Percentiles rank a stretch among this genome's conserved stretches.
Conservation (phyloP, 2,888 invertebrate genomes). For the Drosophila fungiperda region DNA sequence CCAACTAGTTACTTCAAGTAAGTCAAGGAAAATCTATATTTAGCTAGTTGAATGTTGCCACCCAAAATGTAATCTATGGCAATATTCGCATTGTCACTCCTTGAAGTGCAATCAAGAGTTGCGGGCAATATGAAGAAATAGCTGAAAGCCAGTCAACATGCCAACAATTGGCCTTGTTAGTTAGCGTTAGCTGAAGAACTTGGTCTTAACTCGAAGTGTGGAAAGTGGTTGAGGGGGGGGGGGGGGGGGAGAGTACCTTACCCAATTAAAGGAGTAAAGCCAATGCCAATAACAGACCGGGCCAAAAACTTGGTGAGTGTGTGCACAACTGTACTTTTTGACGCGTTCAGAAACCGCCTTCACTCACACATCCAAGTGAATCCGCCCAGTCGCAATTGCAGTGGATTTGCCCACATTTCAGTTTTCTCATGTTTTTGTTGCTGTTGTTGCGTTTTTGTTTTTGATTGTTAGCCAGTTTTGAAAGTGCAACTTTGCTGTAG, state of each 20-base stretch:
- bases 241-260: constrained; percentile 18
- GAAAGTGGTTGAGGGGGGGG: not conserved
- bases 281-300: constrained; percentile 32
- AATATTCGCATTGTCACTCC: constrained; percentile 37
- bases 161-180: constrained; percentile 65
- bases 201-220: constrained; percentile 23
- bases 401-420: constrained; percentile 37
- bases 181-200: constrained; percentile 48
- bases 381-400: constrained; percentile 45
- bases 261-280: constrained; percentile 23
- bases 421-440: not conserved
- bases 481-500: constrained; percentile 58
- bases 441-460: constrained; percentile 12
- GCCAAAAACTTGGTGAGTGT: constrained; percentile 32
- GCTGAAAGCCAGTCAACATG: constrained; percentile 47
- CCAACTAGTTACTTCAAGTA: not conserved
- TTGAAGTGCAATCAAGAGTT: constrained; percentile 16
- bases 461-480: constrained; percentile 51
- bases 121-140: constrained; percentile 23
- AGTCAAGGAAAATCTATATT: not conserved
- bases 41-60: constrained; percentile 6
- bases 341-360: constrained; percentile 58
- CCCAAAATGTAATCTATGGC: not conserved
- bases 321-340: constrained; percentile 68
- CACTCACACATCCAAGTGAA: constrained; percentile 43